Evolutionary conservation across 2,797 vertebrate genomes (phyloP), one percentile per base, ranked within the genome.

Genomic region (Cuniculus paca): DNA sequence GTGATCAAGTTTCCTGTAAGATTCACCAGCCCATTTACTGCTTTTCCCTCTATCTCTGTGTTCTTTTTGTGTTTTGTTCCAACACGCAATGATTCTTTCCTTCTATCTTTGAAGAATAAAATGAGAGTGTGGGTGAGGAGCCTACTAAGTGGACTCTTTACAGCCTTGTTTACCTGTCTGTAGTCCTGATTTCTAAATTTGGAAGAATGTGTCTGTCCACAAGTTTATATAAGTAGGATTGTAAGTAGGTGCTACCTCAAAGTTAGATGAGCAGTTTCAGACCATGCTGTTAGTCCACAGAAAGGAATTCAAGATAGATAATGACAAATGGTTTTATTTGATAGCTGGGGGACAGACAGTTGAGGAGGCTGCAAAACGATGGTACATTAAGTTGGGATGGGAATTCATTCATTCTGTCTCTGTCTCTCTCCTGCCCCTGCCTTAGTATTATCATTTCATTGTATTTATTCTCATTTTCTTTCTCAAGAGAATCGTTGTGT

Each of bases 81-180:
- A 31, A 36, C 28, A 19, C 17, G 13, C 24, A 50, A 0, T 16
- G 58, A 58, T 31, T 31, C 13, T 39, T 89, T 88, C 31, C 52
- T 72, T 58, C 74, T 87, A 10, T 75, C 70, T 82, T 88, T 82
- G 74, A 65, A 91, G 75, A 78, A 17, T 72, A 78, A 88, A 95
- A 36, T 63, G 36, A 22, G 45, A 20, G 8, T 54, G 16, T 74
- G 36, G 9, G 19, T 85, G 65, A 94, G 68, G 72, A 83, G 36
- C 45, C 22, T 58, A 11, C n/a, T 11, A 10, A 36, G 20, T n/a
- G 6, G 34, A 63, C 7, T 48, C 61, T n/a, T 26, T 1, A 13
- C 10, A 54, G 16, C 48, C 34, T 7, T 54, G 8, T 75, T 39
- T n/a, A 75, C 26, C 7, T 28, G 10, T 14, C 45, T 36, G 63